phyloP scores from a whole-genome alignment of 2,888 invertebrate genomes.

The Anthophora plumipes region DNA sequence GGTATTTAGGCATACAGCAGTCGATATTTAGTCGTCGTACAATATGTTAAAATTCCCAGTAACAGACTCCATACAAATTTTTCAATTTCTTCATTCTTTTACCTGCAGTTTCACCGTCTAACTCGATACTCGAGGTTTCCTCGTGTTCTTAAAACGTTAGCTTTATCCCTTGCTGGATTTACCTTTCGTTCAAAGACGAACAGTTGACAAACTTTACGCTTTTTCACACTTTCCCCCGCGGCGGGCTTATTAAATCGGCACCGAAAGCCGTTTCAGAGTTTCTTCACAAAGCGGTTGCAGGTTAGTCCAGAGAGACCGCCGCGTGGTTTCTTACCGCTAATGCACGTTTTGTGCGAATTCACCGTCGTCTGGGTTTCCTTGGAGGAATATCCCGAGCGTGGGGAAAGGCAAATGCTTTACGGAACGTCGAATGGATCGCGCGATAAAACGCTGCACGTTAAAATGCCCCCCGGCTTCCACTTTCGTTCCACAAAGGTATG shows the following conservation, averaged over 20 bases:
- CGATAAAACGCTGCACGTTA: conserved; percentile 58
- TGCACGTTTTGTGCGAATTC: conserved; percentile 60
- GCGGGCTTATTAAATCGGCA: conserved; percentile 44
- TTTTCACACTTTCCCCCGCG: not conserved
- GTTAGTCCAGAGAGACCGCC: not conserved
- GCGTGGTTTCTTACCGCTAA: conserved; percentile 37
- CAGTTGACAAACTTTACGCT: conserved; percentile 25
- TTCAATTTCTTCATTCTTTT: not conserved
- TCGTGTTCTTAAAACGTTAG: not conserved
- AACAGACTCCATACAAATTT: not conserved
- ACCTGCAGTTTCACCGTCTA: too few species aligned
- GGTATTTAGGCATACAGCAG: too few species aligned
- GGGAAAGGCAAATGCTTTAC: conserved; percentile 47
- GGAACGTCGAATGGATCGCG: conserved; percentile 46
- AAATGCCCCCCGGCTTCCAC: conserved; percentile 53
- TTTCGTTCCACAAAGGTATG: conserved; percentile 39
- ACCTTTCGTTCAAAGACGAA: not conserved
- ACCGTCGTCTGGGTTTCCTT: conserved; percentile 39
- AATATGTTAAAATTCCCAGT: too few species aligned
- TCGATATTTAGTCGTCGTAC: too few species aligned
- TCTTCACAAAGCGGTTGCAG: not conserved
- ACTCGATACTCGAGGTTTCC: not conserved
- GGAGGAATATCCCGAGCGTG: not conserved
- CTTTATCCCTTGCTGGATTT: not conserved
- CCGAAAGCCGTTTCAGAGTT: not conserved